Evolutionary conservation across 2,113 vertebrate species (phyloP).

Genomic region (cat (Felis catus)): F.catus_Fca126_mat1.0 CM031425.1:43627001-43627500

Average conservation of each 20-base stretch:
- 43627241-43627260: background rate
- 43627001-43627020: background rate
- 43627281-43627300: background rate
- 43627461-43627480: background rate
- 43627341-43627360: background rate
- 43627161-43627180: background rate
- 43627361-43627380: background rate
- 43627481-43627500: background rate
- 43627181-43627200: background rate
- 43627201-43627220: conserved; percentile 35
- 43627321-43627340: background rate
- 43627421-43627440: background rate
- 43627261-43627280: conserved; percentile 34
- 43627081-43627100: background rate
- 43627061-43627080: background rate
- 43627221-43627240: background rate
- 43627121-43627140: background rate
- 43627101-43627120: background rate
- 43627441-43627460: background rate
- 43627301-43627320: background rate
- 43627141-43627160: background rate
- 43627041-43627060: fast-evolving
- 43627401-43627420: background rate
- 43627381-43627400: background rate
- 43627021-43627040: background rate